Percentiles rank a stretch among this genome's conserved stretches.
Evolutionary conservation across 2,113 vertebrate genomes (phyloP).

Genomic region (Onychostoma macrolepis): DNA sequence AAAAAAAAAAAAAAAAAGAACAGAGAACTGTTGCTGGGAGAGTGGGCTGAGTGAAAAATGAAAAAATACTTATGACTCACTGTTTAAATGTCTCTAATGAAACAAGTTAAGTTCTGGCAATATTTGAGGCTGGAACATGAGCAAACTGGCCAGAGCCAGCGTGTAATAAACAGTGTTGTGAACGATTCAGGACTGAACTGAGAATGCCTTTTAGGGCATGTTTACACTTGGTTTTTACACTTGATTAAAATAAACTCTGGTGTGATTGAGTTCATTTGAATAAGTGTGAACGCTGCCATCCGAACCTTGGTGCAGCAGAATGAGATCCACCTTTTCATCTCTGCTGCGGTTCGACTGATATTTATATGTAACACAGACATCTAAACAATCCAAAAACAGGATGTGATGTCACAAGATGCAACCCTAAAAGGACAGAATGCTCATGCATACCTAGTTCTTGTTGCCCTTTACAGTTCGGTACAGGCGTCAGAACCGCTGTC

Average conservation of each 20-base stretch:
- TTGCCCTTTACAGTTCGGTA: background rate
- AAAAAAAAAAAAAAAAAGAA: background rate
- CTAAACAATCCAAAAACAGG: background rate
- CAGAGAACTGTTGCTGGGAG: conserved; percentile 11
- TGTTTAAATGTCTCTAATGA: conserved; percentile 5
- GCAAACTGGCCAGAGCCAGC: background rate
- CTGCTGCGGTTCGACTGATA: background rate
- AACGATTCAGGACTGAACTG: background rate
- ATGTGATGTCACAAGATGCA: background rate
- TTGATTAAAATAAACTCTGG: background rate
- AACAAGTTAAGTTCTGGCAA: background rate
- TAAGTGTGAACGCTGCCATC: background rate
- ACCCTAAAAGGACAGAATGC: background rate
- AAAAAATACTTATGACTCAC: conserved; percentile 19
- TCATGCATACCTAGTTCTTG: background rate
- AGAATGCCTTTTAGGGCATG: background rate
- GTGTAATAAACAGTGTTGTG: background rate
- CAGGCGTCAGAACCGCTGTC: no score
- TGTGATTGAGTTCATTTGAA: background rate
- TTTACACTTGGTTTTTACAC: background rate
- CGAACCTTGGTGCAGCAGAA: background rate
- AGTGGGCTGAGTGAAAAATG: conserved; percentile 32
- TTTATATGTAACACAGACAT: background rate
- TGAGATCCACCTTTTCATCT: background rate
- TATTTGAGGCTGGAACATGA: conserved; percentile 23